Evolutionary conservation across 1,140 invertebrate genomes (phyloP).

Genomic region (Sarcophaga peregrina): DNA sequence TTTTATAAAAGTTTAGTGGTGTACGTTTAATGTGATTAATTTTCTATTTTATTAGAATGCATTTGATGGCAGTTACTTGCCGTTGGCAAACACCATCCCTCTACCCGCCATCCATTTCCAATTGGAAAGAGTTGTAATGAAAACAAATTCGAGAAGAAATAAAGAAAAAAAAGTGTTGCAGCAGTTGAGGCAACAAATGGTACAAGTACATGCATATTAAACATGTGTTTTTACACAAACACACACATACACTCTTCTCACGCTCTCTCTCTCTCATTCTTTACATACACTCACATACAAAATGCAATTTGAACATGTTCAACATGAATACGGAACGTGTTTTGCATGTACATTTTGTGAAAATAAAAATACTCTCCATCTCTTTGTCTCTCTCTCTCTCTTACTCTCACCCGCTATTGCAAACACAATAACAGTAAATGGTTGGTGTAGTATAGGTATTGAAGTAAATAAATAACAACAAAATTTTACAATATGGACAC

Average conservation of each 20-base stretch:
- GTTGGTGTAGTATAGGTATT: background rate
- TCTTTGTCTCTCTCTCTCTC: background rate
- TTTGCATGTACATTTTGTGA: background rate
- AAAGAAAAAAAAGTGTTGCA: background rate
- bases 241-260: background rate
- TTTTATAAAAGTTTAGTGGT: background rate
- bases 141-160: background rate
- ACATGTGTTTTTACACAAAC: background rate
- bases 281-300: background rate
- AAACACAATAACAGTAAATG: background rate
- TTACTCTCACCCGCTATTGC: background rate
- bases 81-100: too few species aligned
- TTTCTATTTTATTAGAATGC: constrained; percentile 4
- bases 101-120: background rate
- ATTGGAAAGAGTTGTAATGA: background rate
- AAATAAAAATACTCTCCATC: background rate
- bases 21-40: constrained; percentile 19
- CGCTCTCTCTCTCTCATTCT: too few species aligned
- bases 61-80: background rate
- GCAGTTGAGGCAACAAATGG: constrained; percentile 4
- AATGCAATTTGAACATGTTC: constrained; percentile 15
- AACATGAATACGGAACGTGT: constrained; percentile 6
- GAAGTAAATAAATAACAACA: background rate
- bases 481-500: too few species aligned
- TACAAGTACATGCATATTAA: background rate